Evolutionary conservation across 2,113 vertebrate species (phyloP).

Genomic region (Etia nguti): DNA sequence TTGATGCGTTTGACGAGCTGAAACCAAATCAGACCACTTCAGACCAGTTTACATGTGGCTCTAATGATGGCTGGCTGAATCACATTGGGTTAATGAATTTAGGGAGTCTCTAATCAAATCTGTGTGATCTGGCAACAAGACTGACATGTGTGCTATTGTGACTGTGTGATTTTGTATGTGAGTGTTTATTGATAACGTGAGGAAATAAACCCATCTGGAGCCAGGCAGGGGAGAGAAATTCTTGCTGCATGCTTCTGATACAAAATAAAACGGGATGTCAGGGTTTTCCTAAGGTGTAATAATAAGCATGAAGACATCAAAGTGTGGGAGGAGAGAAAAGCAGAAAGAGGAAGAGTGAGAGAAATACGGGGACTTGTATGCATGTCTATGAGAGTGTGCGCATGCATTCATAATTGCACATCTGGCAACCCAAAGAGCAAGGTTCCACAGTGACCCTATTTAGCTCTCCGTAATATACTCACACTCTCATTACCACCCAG

Average conservation of each 20-base stretch:
- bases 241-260: not conserved
- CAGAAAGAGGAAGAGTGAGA: not conserved
- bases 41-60: constrained; percentile 59
- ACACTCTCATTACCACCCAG: constrained; percentile 38
- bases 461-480: constrained; percentile 31
- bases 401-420: constrained; percentile 40
- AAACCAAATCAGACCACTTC: constrained; percentile 64
- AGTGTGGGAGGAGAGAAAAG: not conserved
- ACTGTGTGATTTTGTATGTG: not conserved
- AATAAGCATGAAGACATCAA: constrained; percentile 45
- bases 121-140: constrained; percentile 62
- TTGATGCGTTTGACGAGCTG: constrained; percentile 27
- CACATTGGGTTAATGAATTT: constrained; percentile 64
- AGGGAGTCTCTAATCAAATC: constrained; percentile 67
- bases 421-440: constrained; percentile 40
- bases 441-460: constrained; percentile 48
- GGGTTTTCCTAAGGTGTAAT: constrained; percentile 15
- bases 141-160: constrained; percentile 23
- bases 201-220: constrained; percentile 13
- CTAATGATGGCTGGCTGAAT: constrained; percentile 64
- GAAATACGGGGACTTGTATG: not conserved
- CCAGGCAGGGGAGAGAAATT: not conserved
- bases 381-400: constrained; percentile 1
- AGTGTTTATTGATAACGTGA: constrained; percentile 16
- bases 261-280: constrained; percentile 3